These are phyloP conservation scores for Coregonus sp. DNA, from an alignment of 2,797 vertebrate genomes.

Conservation along the genomic window DNA sequence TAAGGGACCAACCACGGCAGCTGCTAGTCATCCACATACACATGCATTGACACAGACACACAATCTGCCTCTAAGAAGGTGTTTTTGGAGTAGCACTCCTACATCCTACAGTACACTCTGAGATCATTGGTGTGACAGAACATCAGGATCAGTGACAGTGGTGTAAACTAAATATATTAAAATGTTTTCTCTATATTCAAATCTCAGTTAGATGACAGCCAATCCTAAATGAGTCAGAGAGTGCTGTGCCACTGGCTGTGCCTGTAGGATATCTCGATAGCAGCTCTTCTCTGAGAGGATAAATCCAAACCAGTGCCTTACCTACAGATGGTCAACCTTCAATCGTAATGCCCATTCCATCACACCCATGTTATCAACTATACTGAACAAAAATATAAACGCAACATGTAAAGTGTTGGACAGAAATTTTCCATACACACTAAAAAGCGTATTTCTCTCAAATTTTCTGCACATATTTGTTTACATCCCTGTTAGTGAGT, in stretches of 20 bases:
- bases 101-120: slow-evolving; percentile 23
- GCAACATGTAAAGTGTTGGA: too few species aligned
- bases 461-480: too few species aligned
- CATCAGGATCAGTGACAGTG: neutral
- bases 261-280: too few species aligned
- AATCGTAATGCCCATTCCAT: slow-evolving; percentile 26
- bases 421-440: too few species aligned
- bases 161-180: neutral
- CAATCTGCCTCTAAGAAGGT: slow-evolving; percentile 2
- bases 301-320: slow-evolving; percentile 35
- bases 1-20: slow-evolving; percentile 17
- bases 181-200: neutral
- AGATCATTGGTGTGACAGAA: slow-evolving; percentile 2
- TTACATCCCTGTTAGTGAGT: too few species aligned
- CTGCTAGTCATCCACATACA: slow-evolving; percentile 32
- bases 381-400: too few species aligned
- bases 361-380: slow-evolving; percentile 9
- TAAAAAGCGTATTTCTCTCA: too few species aligned
- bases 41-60: neutral
- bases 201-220: neutral
- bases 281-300: slow-evolving; percentile 24
- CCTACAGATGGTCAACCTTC: slow-evolving; percentile 25
- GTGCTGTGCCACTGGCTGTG: neutral
- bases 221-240: neutral
- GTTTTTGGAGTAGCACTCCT: neutral